phyloP scores from a whole-genome alignment of 2,888 invertebrate genomes.

The Chelonus formosanus region DNA sequence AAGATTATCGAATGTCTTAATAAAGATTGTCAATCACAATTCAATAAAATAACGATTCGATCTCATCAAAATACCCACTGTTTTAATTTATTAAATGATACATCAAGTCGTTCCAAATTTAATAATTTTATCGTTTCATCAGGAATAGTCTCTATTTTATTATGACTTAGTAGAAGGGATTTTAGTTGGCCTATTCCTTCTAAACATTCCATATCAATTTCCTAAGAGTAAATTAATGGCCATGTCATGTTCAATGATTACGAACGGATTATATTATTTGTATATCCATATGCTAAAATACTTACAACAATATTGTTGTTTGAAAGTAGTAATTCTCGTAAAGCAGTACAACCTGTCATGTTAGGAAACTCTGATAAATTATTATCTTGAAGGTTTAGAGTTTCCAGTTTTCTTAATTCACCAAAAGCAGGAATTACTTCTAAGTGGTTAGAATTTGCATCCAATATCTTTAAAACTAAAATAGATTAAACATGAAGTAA shows the following conservation, averaged over 20 bases:
- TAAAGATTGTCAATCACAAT: background rate
- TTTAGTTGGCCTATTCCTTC: constrained; percentile 77
- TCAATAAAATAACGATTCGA: background rate
- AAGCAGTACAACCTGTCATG: constrained; percentile 77
- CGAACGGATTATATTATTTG: constrained; percentile 8
- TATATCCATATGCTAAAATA: constrained; percentile 35
- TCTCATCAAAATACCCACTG: constrained; percentile 59
- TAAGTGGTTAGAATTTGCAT: constrained; percentile 78
- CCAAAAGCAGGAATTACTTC: constrained; percentile 74
- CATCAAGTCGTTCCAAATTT: constrained; percentile 81
- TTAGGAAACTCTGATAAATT: constrained; percentile 79
- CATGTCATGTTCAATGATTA: constrained; percentile 18
- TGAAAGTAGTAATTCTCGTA: constrained; percentile 84
- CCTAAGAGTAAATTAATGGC: constrained; percentile 66
- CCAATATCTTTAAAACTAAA: constrained; percentile 75
- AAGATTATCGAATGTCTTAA: no score
- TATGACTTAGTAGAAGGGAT: constrained; percentile 82
- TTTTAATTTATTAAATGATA: constrained; percentile 80
- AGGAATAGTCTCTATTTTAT: constrained; percentile 80
- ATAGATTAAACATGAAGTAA: no score
- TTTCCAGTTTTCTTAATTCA: constrained; percentile 78
- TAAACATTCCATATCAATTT: constrained; percentile 76
- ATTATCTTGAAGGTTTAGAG: constrained; percentile 84
- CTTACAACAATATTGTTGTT: constrained; percentile 81
- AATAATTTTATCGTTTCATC: constrained; percentile 80